Conservation (phyloP, 2,888 invertebrate species). For the Nineta flava region DNA sequence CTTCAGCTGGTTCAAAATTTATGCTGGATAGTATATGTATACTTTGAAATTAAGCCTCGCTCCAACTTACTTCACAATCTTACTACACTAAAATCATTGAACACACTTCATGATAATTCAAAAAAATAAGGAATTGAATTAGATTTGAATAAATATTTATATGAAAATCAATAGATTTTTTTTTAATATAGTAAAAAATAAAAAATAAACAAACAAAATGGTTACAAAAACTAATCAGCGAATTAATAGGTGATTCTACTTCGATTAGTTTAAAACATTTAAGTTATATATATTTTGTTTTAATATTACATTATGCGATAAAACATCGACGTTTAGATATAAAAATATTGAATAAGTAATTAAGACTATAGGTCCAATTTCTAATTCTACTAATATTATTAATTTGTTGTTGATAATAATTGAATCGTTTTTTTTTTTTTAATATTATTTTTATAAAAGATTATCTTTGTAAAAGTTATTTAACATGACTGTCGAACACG, state of each 20-base stretch:
- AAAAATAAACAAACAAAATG: background rate
- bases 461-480: background rate
- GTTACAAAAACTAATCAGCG: background rate
- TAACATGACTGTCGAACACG: no score
- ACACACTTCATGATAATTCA: no score
- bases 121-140: no score
- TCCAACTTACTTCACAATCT: no score
- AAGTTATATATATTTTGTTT: slow-evolving; percentile 1
- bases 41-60: no score
- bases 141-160: no score
- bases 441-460: background rate
- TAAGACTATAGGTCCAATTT: background rate
- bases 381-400: background rate
- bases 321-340: slow-evolving; percentile 7
- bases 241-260: slow-evolving; percentile 1
- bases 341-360: slow-evolving; percentile 6
- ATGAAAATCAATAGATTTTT: no score
- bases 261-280: slow-evolving; percentile 3
- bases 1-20: no score
- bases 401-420: background rate
- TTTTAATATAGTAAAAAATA: background rate
- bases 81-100: no score
- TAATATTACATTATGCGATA: slow-evolving; percentile 1
- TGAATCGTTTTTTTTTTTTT: background rate
- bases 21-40: no score